Evolutionary conservation across 2,888 invertebrate species (phyloP).

Genomic region (Leptogaster cylindrica): DNA sequence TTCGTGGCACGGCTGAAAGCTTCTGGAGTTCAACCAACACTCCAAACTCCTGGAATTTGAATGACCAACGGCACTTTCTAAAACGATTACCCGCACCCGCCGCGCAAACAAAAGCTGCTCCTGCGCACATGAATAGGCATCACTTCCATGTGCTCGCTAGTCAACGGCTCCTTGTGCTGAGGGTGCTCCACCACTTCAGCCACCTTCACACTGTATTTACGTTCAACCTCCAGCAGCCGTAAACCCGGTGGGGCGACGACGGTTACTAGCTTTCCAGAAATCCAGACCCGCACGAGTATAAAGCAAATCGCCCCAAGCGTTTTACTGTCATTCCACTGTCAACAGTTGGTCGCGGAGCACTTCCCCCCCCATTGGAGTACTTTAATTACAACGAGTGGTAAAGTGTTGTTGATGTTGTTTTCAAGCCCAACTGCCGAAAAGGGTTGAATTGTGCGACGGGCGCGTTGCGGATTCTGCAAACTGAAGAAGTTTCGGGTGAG

Average conservation of each 20-base stretch:
- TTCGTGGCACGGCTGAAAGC: too few relatives aligned
- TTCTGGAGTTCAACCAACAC: too few relatives aligned
- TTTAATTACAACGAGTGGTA: background rate
- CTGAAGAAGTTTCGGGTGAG: too few relatives aligned
- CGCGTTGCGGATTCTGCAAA: too few relatives aligned
- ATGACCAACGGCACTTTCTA: too few relatives aligned
- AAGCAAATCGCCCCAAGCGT: conserved; percentile 33
- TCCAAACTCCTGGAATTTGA: too few relatives aligned
- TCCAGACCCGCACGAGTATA: conserved; percentile 30
- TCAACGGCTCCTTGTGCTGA: conserved; percentile 1
- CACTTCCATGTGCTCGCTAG: conserved; percentile 24
- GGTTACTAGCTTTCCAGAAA: conserved; percentile 12
- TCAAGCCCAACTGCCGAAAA: too few relatives aligned
- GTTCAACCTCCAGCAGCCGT: background rate
- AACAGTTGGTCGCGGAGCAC: conserved; percentile 45
- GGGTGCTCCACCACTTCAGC: conserved; percentile 1
- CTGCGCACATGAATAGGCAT: too few relatives aligned
- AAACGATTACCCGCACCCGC: too few relatives aligned
- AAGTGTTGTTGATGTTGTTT: too few relatives aligned
- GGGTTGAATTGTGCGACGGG: too few relatives aligned
- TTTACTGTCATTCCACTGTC: conserved; percentile 42
- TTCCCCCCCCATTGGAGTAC: background rate
- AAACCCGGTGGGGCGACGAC: background rate
- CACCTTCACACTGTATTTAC: conserved; percentile 1
- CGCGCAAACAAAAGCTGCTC: too few relatives aligned